phyloP scores from a whole-genome alignment of 2,888 invertebrate species.

The Folsomia candida region DNA sequence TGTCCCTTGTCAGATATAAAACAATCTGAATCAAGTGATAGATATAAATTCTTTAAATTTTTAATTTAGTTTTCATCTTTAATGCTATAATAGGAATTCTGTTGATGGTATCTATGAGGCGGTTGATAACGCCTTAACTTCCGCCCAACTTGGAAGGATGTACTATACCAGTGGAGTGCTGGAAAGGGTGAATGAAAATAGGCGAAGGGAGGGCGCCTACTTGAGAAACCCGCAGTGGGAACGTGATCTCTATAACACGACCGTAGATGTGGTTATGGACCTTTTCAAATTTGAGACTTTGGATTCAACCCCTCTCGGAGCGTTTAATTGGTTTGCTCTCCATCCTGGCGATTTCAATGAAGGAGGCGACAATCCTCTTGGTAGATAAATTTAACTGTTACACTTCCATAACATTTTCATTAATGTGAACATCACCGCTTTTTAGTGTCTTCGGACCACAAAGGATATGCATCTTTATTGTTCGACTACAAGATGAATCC shows the following conservation, averaged over 20 bases:
- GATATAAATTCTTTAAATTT: too few species aligned
- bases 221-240: constrained; percentile 20
- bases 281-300: constrained; percentile 12
- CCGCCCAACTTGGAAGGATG: constrained; percentile 14
- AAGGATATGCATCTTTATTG: background rate
- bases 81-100: too few species aligned
- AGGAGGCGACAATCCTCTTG: too few species aligned
- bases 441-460: background rate
- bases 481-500: background rate
- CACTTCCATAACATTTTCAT: too few species aligned
- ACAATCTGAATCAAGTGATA: too few species aligned
- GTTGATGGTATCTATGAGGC: constrained; percentile 28
- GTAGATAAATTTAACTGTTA: too few species aligned
- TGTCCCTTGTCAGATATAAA: too few species aligned
- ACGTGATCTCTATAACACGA: constrained; percentile 7
- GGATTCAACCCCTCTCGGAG: constrained; percentile 13
- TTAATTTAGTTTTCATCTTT: too few species aligned
- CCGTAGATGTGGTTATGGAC: constrained; percentile 26
- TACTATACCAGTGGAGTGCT: constrained; percentile 13
- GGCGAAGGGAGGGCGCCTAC: constrained; percentile 5
- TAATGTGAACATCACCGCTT: too few species aligned
- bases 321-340: constrained; percentile 28
- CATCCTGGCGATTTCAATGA: constrained; percentile 26
- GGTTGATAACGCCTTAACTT: constrained; percentile 16
- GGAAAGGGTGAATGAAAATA: constrained; percentile 16